A percentile compares a stretch with the other conserved stretches of the same genome.
Evolutionary conservation across 2,888 invertebrate species (phyloP).

Genomic region (Eupithecia pulchellata): DNA sequence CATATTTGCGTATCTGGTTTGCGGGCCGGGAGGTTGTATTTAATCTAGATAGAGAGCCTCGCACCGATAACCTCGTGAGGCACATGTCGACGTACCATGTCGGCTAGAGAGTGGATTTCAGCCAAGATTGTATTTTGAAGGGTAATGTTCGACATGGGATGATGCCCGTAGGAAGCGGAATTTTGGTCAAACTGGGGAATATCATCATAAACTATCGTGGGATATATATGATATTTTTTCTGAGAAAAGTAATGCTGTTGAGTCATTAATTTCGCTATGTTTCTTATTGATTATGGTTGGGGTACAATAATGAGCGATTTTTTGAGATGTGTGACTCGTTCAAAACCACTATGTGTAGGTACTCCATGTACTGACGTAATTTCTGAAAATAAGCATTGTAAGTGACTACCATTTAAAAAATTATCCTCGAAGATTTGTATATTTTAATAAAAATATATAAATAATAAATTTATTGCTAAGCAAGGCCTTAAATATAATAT

Average conservation of each 20-base stretch:
- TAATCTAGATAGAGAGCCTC: constrained; percentile 31
- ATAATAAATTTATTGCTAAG: too few species aligned
- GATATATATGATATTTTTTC: background rate
- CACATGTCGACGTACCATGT: constrained; percentile 31
- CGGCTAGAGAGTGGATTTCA: constrained; percentile 13
- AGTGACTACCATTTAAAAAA: too few species aligned
- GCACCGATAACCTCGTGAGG: constrained; percentile 26
- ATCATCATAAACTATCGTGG: background rate
- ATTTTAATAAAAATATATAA: too few species aligned
- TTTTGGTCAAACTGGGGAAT: background rate
- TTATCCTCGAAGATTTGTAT: too few species aligned
- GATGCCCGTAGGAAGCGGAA: background rate
- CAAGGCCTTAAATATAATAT: too few species aligned
- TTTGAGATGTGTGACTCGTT: background rate
- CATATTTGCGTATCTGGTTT: constrained; percentile 32
- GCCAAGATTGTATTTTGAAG: constrained; percentile 9
- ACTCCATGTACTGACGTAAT: too few species aligned
- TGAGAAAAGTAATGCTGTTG: background rate
- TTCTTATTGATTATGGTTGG: background rate
- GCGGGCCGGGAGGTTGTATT: constrained; percentile 20
- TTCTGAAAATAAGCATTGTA: too few species aligned
- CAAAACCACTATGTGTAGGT: too few species aligned
- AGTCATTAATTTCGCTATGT: background rate
- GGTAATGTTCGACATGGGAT: constrained; percentile 3
- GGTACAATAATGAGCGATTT: background rate